Evolutionary conservation across 2,113 vertebrate species (phyloP).

Genomic region (Lathamus discolor): DNA sequence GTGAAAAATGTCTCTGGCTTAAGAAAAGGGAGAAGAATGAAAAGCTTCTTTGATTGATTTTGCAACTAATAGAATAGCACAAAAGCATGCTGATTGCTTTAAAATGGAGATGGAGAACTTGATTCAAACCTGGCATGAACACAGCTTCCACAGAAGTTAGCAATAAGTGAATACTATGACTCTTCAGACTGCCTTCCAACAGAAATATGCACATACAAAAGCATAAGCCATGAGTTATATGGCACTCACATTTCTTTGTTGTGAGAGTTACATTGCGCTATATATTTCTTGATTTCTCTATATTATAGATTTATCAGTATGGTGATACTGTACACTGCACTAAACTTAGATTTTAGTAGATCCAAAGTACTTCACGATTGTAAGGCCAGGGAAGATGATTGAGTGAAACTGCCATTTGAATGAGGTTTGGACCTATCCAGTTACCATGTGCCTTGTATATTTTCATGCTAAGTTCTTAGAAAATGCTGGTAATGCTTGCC

Average conservation of each 20-base stretch:
- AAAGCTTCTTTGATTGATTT: constrained; percentile 30
- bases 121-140: constrained; percentile 6
- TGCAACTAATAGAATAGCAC: not conserved
- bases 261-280: not conserved
- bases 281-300: not conserved
- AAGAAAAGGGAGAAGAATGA: constrained; percentile 3
- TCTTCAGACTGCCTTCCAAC: not conserved
- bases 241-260: not conserved
- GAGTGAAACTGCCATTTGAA: not conserved
- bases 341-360: not conserved
- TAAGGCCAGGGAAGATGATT: not conserved
- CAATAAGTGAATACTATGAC: not conserved
- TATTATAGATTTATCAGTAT: not conserved
- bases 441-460: not conserved
- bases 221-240: not conserved
- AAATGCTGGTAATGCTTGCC: not conserved
- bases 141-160: not conserved
- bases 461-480: not conserved
- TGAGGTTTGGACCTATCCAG: not conserved
- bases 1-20: not conserved
- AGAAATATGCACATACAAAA: not conserved
- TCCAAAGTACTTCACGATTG: not conserved
- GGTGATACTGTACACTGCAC: not conserved
- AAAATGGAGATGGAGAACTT: constrained; percentile 19
- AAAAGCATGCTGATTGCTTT: constrained; percentile 10